These are phyloP conservation scores for Rapana venosa DNA, from an alignment of 2,888 invertebrate species.

Conservation along the genomic window DNA sequence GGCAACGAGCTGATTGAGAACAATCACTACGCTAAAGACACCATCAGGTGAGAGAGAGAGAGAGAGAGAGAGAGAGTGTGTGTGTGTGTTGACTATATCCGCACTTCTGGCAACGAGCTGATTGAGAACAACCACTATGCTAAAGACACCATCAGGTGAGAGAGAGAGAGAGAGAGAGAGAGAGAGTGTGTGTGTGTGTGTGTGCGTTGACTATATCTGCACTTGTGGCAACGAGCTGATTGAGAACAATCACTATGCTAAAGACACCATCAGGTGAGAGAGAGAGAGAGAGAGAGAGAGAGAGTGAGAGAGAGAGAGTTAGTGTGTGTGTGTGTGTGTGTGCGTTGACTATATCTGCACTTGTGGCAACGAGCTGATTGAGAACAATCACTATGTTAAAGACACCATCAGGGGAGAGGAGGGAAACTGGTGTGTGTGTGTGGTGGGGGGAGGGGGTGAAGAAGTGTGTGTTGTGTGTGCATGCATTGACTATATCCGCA, in stretches of 20 bases:
- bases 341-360: too few species aligned
- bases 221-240: constrained; percentile 92
- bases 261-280: constrained; percentile 80
- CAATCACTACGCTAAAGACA: constrained; percentile 91
- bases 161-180: background rate
- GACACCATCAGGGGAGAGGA: constrained; percentile 79
- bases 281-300: background rate
- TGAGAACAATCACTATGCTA: constrained; percentile 93
- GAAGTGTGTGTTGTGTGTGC: too few species aligned
- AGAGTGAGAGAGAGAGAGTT: too few species aligned
- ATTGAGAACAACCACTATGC: constrained; percentile 95
- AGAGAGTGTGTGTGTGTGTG: background rate
- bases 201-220: constrained; percentile 88
- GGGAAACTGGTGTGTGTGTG: too few species aligned
- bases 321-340: too few species aligned
- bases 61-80: background rate
- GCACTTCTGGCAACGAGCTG: constrained; percentile 90
- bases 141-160: constrained; percentile 80
- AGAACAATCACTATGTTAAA: constrained; percentile 92
- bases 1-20: constrained; percentile 92
- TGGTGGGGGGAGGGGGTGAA: too few species aligned
- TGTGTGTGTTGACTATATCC: constrained; percentile 87
- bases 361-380: constrained; percentile 92
- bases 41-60: constrained; percentile 67
- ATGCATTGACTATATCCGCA: background rate